Base-by-base conservation (phyloP, 2,888 invertebrate species). In the Scaptomyza cyrtandrae region DNA sequence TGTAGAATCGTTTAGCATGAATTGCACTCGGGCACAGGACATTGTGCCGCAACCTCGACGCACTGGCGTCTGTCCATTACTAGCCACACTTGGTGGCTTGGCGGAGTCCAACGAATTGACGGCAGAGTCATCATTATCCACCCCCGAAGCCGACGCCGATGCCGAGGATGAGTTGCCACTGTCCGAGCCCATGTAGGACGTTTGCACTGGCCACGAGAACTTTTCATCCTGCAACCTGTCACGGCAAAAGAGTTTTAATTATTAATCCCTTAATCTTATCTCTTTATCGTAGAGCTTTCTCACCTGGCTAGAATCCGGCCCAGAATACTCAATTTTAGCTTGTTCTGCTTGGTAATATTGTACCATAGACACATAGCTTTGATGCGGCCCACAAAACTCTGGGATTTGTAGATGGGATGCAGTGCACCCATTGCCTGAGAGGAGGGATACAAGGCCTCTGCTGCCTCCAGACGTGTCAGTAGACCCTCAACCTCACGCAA, bases 301-400 rank as follows among this genome's bases (percentile, higher is more conserved):
- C 50, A 91, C 90, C 91, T 85, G 43, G 91, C 91, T 71, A 96
- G 90, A 84, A 96, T 93, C 89, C 94, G 94, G 0, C 95, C 95
- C 83, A 97, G 92, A 68, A 96, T 95, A 69, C 95, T 93, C 75
- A 98, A 92, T 91, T 97, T 97, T 57, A 97, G 93, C 53, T 96
- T 94, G 91, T 98, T 95, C 91, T 97, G 96, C 80, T 95, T 94
- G 0, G 97, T 96, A 90, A 97, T 96, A 92, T 98, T 98, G 91
- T 96, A 96, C 98, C 98, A 98, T 3, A 98, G 93, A 88, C 97
- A 97, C 94, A 98, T 95, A 11, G 97, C 96, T 93, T 95, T 93
- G 33, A 93, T 92, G 39, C 91, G 90, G 2, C 91, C 91, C 45
- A 92, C 90, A 83, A 92, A 92, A 59, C 84, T 88, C 62, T 90